These are phyloP conservation scores for Dromiciops gliroides DNA, from an alignment of 2,113 vertebrate species.

Conservation along the genomic window DNA sequence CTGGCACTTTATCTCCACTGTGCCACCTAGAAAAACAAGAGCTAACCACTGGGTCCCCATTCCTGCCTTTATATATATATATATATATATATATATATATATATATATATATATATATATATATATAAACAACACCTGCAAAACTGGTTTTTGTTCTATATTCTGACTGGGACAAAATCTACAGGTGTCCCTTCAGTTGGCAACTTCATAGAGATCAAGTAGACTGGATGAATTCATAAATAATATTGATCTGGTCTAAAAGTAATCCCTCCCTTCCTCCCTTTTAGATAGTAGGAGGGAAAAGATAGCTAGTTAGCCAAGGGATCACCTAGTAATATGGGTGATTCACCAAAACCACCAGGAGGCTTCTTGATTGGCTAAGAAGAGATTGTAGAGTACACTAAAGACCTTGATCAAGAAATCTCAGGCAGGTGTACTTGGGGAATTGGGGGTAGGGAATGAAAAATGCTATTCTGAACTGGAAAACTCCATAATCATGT, in stretches of 20 bases:
- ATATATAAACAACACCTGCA: neutral
- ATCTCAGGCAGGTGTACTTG: neutral
- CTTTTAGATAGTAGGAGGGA: neutral
- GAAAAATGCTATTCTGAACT: neutral
- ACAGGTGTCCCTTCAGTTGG: neutral
- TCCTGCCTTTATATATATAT: neutral
- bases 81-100: neutral
- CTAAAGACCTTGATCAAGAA: neutral
- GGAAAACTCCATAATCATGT: neutral
- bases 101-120: neutral
- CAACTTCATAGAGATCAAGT: neutral
- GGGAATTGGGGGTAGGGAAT: neutral
- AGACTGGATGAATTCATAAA: neutral
- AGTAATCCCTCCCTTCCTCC: neutral
- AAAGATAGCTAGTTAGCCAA: neutral
- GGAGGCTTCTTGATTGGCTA: neutral
- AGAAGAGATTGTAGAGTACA: neutral
- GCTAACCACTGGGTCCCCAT: neutral
- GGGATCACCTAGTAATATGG: neutral
- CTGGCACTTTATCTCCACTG: neutral
- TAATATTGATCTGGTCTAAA: neutral
- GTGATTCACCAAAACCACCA: neutral
- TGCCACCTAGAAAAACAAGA: neutral
- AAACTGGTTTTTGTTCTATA: neutral
- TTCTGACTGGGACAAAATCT: neutral